phyloP scores from a whole-genome alignment of 2,888 invertebrate genomes.

The Folsomia manolachei region DNA sequence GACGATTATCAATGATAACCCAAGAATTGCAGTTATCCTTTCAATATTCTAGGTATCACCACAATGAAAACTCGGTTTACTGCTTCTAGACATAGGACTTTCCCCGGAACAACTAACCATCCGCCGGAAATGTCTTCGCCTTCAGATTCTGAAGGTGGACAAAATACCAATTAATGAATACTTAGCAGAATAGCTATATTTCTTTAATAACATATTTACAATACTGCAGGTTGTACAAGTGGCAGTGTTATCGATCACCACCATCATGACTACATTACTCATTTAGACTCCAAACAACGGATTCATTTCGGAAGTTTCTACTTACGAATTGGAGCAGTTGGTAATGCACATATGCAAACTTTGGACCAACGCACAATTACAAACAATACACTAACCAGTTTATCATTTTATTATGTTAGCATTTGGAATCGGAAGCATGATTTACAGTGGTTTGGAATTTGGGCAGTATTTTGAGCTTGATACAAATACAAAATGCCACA shows the following conservation, averaged over 20 bases:
- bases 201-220: not conserved
- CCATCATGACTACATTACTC: constrained; percentile 6
- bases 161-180: too few relatives aligned
- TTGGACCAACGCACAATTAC: too few relatives aligned
- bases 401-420: constrained; percentile 63
- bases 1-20: too few relatives aligned
- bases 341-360: too few relatives aligned
- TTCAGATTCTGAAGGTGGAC: constrained; percentile 38
- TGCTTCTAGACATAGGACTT: constrained; percentile 35
- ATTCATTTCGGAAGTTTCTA: constrained; percentile 67
- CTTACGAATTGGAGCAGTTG: constrained; percentile 83
- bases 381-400: not conserved
- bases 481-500: constrained; percentile 84
- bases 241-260: not conserved
- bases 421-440: constrained; percentile 95
- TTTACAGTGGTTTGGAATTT: constrained; percentile 90
- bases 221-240: not conserved
- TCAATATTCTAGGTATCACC: constrained; percentile 48
- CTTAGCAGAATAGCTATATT: too few relatives aligned
- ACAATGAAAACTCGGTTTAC: constrained; percentile 45
- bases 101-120: constrained; percentile 41
- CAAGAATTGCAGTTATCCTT: too few relatives aligned
- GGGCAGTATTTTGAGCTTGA: constrained; percentile 92
- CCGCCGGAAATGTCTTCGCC: constrained; percentile 22
- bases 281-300: constrained; percentile 14